These are phyloP conservation scores for Callyntrura sp. DNA, from an alignment of 2,888 invertebrate species.

Conservation along the genomic window DNA sequence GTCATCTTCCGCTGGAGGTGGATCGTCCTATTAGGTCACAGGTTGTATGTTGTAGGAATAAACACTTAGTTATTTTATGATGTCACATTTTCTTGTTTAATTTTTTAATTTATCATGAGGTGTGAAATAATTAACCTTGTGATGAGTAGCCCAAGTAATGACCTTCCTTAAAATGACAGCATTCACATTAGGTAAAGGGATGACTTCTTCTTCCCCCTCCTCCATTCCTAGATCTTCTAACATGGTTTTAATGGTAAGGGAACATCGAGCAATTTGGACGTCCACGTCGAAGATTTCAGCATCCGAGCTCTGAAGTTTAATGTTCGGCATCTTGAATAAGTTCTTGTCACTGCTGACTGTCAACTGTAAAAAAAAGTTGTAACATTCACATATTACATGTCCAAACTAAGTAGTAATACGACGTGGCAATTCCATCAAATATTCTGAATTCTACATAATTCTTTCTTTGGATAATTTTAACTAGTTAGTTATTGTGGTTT, in stretches of 20 bases:
- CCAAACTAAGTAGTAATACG: no score
- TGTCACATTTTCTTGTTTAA: no score
- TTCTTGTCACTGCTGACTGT: no score
- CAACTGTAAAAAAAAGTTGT: background rate
- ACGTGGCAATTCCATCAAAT: no score
- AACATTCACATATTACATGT: no score
- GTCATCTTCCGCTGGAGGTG: conserved; percentile 97
- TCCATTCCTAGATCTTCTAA: conserved; percentile 94
- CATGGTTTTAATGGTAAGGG: conserved; percentile 99
- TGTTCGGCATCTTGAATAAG: conserved; percentile 92
- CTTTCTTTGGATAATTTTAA: no score
- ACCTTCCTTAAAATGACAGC: conserved; percentile 98
- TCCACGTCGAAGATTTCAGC: conserved; percentile 98
- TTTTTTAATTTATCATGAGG: no score
- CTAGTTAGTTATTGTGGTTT: no score
- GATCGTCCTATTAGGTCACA: conserved; percentile 94
- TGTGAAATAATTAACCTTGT: conserved; percentile 87
- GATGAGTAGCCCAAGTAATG: conserved; percentile 96
- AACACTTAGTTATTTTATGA: no score
- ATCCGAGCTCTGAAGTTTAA: conserved; percentile 97
- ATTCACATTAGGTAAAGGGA: conserved; percentile 98
- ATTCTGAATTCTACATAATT: no score
- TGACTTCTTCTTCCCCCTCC: conserved; percentile 97
- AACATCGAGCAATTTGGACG: conserved; percentile 98
- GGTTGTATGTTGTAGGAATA: no score